Evolutionary conservation across 2,797 vertebrate genomes (phyloP).

Genomic region (Takifugu rubripes): DNA sequence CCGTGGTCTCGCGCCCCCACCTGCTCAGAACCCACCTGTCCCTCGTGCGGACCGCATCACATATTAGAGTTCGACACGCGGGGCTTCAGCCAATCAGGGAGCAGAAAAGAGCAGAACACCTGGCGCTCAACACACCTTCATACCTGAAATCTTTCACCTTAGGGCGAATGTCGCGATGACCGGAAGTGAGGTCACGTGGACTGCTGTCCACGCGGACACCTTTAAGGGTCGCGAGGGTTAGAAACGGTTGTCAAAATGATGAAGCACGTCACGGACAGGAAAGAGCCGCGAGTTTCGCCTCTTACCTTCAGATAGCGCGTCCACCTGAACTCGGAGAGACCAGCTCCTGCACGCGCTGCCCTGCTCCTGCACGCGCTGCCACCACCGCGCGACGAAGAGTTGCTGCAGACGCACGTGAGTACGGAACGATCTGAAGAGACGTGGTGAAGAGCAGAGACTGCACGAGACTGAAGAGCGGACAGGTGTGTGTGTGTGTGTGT

Average conservation of each 20-base stretch:
- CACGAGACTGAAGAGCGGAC: background rate
- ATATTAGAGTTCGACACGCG: background rate
- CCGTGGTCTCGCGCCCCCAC: no score
- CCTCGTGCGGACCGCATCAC: no score
- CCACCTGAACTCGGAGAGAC: background rate
- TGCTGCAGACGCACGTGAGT: background rate
- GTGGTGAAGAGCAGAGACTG: background rate
- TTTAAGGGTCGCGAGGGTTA: no score
- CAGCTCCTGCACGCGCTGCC: no score
- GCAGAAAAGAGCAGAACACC: background rate
- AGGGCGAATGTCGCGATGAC: no score
- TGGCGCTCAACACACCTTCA: background rate
- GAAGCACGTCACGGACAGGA: no score
- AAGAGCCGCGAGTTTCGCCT: no score
- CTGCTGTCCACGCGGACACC: no score
- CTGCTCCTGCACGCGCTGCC: background rate
- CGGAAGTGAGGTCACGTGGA: no score
- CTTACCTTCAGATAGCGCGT: background rate
- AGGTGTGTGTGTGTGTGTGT: constrained; percentile 5
- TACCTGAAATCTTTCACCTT: no score
- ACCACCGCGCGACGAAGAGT: background rate
- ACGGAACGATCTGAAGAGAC: background rate
- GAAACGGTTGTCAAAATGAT: no score
- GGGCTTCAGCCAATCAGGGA: background rate
- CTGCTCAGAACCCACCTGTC: no score